phyloP scores from a whole-genome alignment of 2,113 vertebrate genomes.

The Lophius piscatorius region DNA sequence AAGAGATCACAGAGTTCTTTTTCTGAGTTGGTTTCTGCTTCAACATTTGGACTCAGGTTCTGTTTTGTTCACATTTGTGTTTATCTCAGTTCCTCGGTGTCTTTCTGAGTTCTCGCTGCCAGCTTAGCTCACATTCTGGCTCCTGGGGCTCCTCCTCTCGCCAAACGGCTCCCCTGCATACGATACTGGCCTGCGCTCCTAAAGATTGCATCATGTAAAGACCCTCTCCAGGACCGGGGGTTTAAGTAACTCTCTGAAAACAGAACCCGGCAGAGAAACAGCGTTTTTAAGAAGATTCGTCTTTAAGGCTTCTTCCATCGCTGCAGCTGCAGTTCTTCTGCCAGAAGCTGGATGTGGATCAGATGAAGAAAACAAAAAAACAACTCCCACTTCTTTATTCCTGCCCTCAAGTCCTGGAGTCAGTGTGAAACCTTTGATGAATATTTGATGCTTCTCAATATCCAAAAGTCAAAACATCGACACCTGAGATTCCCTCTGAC shows the following conservation, averaged over 20 bases:
- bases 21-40: too few species aligned
- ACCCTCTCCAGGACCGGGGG: neutral
- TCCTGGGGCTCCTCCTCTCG: slow-evolving; percentile 6
- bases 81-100: slow-evolving; percentile 3
- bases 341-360: slow-evolving; percentile 12
- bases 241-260: slow-evolving; percentile 6
- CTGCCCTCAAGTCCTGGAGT: slow-evolving; percentile 13
- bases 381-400: slow-evolving; percentile 7
- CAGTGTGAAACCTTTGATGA: slow-evolving; percentile 50
- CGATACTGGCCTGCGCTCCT: slow-evolving; percentile 15
- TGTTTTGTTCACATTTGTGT: neutral
- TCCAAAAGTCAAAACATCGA: slow-evolving; percentile 43
- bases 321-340: slow-evolving; percentile 9
- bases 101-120: neutral
- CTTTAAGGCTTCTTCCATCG: slow-evolving; percentile 3
- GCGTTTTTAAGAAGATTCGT: too few species aligned
- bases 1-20: too few species aligned
- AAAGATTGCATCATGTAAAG: neutral
- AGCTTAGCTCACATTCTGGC: slow-evolving; percentile 18
- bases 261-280: neutral
- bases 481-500: slow-evolving; percentile 37
- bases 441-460: slow-evolving; percentile 65
- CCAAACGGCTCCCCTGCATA: slow-evolving; percentile 7
- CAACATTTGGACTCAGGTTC: too few species aligned
- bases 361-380: neutral